These are phyloP conservation scores for Himalopsyche japonica DNA, from an alignment of 2,888 invertebrate species.

Conservation along the genomic window DNA sequence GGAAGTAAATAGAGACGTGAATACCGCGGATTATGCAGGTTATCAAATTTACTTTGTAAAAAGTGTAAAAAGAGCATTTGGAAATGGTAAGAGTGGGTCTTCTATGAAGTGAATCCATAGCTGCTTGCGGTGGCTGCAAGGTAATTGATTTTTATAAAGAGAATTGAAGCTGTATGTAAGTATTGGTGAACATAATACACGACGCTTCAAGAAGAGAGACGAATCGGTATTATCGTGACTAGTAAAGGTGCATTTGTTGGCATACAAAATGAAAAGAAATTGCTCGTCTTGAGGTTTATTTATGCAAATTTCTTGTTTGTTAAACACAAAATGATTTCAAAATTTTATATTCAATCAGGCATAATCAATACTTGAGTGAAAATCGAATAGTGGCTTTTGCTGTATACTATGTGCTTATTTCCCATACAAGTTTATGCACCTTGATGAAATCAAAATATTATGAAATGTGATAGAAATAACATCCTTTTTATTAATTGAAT, in stretches of 20 bases:
- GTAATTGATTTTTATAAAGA: neutral
- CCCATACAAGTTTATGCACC: too few species aligned
- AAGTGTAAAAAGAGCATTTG: neutral
- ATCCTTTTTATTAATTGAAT: too few species aligned
- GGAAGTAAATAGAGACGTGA: neutral
- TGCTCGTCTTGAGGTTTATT: neutral
- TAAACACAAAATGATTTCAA: neutral
- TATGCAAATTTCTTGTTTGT: neutral
- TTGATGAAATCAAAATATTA: too few species aligned
- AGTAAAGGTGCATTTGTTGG: neutral
- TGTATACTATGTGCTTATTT: too few species aligned
- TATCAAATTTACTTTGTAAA: neutral
- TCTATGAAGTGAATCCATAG: neutral
- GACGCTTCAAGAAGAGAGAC: neutral
- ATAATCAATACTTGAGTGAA: too few species aligned
- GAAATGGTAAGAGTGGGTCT: neutral
- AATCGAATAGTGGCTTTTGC: too few species aligned
- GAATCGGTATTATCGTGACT: neutral
- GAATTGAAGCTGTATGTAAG: neutral
- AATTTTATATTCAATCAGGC: too few species aligned
- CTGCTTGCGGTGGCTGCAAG: neutral
- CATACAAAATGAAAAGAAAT: neutral
- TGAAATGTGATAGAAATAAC: too few species aligned
- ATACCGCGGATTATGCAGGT: neutral
- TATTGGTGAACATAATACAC: neutral